Percentiles rank a stretch among this genome's conserved stretches.
These are phyloP conservation scores for Harpalus rufipes DNA, from an alignment of 2,888 invertebrate genomes.

Conservation along the genomic window DNA sequence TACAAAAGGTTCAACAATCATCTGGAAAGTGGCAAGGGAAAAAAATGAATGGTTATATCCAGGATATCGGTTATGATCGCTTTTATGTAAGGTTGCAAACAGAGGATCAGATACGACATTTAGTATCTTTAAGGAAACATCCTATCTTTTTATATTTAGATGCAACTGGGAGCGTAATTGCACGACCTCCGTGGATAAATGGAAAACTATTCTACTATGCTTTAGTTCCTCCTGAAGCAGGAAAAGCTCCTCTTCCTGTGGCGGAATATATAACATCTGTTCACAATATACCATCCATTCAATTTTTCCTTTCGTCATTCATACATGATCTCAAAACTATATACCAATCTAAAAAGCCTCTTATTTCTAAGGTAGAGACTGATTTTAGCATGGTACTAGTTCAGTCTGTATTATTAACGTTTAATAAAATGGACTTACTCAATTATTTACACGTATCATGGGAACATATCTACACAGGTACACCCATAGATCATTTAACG, in stretches of 20 bases:
- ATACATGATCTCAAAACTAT: neutral
- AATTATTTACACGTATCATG: constrained; percentile 4
- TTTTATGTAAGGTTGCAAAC: constrained; percentile 18
- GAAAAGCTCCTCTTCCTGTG: constrained; percentile 14
- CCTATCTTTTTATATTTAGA: constrained; percentile 50
- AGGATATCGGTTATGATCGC: constrained; percentile 22
- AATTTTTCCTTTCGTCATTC: constrained; percentile 27
- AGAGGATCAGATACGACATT: constrained; percentile 10
- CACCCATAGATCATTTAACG: neutral
- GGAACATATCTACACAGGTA: constrained; percentile 16
- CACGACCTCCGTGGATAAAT: constrained; percentile 10
- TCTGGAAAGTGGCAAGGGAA: constrained; percentile 20
- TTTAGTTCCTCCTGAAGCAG: neutral
- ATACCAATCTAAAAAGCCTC: constrained; percentile 18
- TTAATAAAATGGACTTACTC: constrained; percentile 21
- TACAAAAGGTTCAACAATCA: constrained; percentile 6
- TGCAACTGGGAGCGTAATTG: constrained; percentile 37
- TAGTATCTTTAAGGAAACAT: constrained; percentile 34
- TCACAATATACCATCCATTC: constrained; percentile 32
- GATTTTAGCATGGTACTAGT: constrained; percentile 28
- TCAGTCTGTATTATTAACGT: constrained; percentile 3
- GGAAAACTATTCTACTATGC: constrained; percentile 15
- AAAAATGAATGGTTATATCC: constrained; percentile 25
- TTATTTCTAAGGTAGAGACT: constrained; percentile 9
- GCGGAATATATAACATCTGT: constrained; percentile 12